Conservation (phyloP, 2,113 vertebrate genomes). For the Coracopsis vasa region DNA sequence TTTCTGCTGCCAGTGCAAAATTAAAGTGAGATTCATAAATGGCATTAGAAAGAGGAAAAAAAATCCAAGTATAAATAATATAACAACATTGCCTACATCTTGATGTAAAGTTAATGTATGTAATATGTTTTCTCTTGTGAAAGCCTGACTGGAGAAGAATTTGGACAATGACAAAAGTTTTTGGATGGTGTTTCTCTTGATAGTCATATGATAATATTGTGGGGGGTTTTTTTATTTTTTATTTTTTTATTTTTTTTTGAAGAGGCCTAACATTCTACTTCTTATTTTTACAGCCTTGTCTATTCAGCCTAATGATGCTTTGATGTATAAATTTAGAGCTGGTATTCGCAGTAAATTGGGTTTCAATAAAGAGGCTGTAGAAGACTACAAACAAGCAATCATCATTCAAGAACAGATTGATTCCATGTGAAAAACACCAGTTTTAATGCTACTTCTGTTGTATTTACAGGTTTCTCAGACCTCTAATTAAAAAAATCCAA, state of each 20-base stretch:
- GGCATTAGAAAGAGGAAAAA: not conserved
- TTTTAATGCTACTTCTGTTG: not conserved
- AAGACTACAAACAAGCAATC: slow-evolving; percentile 76
- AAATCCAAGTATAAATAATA: not conserved
- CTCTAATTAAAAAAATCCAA: not conserved
- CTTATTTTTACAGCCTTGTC: slow-evolving; percentile 71
- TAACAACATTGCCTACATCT: not conserved
- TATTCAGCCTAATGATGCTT: slow-evolving; percentile 73
- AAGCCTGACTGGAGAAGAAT: not conserved
- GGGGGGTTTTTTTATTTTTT: not conserved
- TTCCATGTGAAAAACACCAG: not conserved
- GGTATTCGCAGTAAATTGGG: slow-evolving; percentile 77
- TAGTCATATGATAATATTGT: not conserved
- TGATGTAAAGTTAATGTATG: not conserved
- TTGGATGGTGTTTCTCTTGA: not conserved
- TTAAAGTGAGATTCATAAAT: not conserved
- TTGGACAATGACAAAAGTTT: not conserved
- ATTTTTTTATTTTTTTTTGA: not conserved
- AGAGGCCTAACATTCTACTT: not conserved
- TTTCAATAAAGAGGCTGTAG: slow-evolving; percentile 69
- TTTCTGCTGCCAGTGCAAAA: not conserved
- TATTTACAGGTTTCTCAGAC: not conserved
- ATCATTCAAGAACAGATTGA: slow-evolving; percentile 63
- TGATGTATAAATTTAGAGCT: slow-evolving; percentile 76
- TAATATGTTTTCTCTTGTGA: not conserved